Base-by-base conservation (phyloP, 2,113 vertebrate species). In the Chaetodon trifascialis region DNA sequence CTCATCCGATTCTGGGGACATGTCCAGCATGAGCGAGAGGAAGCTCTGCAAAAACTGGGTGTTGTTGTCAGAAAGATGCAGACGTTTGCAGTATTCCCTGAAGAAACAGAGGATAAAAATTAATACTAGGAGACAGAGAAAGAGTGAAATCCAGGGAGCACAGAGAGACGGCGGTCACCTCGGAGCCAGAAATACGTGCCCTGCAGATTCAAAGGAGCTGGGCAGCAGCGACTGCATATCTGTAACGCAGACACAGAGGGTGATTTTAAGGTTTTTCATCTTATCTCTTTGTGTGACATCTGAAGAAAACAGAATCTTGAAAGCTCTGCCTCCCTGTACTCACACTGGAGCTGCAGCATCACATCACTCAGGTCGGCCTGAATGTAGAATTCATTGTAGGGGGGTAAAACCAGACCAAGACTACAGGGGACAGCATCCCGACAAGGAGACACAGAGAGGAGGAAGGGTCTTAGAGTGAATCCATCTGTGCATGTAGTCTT, bases 271-370 rank as follows among this genome's bases (percentile, higher is more conserved):
- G 44, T 30, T 40, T 38, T 66, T 47, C 15, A 59, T 71, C 38
- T 59, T 15, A 16, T 77, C 23, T 67, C 23, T 67, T 44, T 83
- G 54, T 11, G 8, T 71, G 16, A 4, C 38, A 30, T 30, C 2
- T 19, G 34, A 25, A 11, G 58, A 1, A 76, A 36, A 60, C 9
- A 9, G 1, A 52, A 25, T 46, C 9, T 36, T 36, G 12, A 58
- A 86, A 82, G 93, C 89, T 44, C 0, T 36, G 77, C 44, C 44
- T 65, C 19, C 38, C 71, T 89, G 87, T 95, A 98, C 98, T 99
- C 96, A 99, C 98, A 99, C 95, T 99, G 97, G 83, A 98, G 97
- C 94, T 99, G 98, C 56, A 99, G 96, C 94, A 99, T 99, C 95
- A 99, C 97, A 91, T 99, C 98, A 0, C 96, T 99, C 84, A 99